Evolutionary conservation across 2,888 invertebrate species (phyloP).

Genomic region (Myopa tessellatipennis): DNA sequence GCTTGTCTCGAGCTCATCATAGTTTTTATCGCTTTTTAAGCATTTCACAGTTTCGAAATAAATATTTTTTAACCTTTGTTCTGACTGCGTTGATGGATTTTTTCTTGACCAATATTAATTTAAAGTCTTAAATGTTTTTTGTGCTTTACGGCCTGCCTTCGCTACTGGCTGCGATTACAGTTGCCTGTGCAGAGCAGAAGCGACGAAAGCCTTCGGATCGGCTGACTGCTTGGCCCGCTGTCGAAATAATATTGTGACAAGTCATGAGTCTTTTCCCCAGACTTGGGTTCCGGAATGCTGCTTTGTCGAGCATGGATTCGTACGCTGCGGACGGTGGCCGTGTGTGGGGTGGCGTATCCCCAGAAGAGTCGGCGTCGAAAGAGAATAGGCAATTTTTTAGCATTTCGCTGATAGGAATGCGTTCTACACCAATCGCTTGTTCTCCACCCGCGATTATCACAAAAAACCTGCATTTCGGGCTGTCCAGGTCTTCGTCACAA

Average conservation of each 20-base stretch:
- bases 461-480: constrained; percentile 16
- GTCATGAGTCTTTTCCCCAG: constrained; percentile 19
- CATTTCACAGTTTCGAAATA: constrained; percentile 47
- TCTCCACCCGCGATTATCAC: constrained; percentile 11
- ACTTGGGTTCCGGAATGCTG: constrained; percentile 21
- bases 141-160: not conserved
- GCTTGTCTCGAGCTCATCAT: constrained; percentile 58
- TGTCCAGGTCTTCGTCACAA: constrained; percentile 23
- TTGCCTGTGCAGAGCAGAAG: not conserved
- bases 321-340: not conserved
- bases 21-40: constrained; percentile 50
- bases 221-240: not conserved
- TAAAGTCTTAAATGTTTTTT: constrained; percentile 58
- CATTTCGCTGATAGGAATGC: not conserved
- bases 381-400: constrained; percentile 3
- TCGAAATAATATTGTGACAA: constrained; percentile 33
- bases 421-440: not conserved
- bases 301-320: constrained; percentile 20
- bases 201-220: constrained; percentile 14
- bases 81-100: constrained; percentile 46
- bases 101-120: constrained; percentile 57
- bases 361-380: not conserved
- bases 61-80: constrained; percentile 49
- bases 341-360: constrained; percentile 14
- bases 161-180: not conserved